Conservation (phyloP, 2,797 vertebrate species). For the Macropodus opercularis region DNA sequence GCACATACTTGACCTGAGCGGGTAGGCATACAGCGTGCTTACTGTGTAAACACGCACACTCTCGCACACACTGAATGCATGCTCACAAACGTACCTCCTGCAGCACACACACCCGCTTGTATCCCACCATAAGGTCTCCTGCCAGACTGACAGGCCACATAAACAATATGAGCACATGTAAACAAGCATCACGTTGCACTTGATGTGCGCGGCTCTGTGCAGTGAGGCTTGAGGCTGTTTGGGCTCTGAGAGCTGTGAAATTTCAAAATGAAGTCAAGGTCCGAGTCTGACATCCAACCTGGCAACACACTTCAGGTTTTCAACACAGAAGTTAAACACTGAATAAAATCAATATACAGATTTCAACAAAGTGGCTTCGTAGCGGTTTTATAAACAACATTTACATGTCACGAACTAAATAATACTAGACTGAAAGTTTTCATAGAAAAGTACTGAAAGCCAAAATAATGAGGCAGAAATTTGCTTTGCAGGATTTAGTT, state of each 20-base stretch:
- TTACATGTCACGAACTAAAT: too few relatives aligned
- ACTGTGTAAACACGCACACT: constrained; percentile 40
- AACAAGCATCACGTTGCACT: constrained; percentile 56
- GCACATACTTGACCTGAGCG: constrained; percentile 43
- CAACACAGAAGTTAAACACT: constrained; percentile 4
- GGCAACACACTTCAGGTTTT: constrained; percentile 12
- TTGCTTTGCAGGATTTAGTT: too few relatives aligned
- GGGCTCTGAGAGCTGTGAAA: constrained; percentile 31
- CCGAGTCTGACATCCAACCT: constrained; percentile 9
- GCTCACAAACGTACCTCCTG: constrained; percentile 37
- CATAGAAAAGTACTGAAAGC: too few relatives aligned
- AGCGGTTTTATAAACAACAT: not conserved
- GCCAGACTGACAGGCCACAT: constrained; percentile 49
- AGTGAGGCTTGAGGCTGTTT: constrained; percentile 16
- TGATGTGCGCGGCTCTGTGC: constrained; percentile 10
- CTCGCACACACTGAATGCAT: constrained; percentile 27
- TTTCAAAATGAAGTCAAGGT: constrained; percentile 30
- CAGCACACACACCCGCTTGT: not conserved
- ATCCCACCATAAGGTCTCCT: constrained; percentile 31
- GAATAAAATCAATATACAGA: not conserved
- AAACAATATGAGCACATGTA: constrained; percentile 55
- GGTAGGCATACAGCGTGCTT: constrained; percentile 14
- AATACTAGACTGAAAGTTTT: too few relatives aligned
- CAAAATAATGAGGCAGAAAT: too few relatives aligned
- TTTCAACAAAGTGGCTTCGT: not conserved